These are phyloP conservation scores for Stichodactyla helianthus DNA, from an alignment of 64 coral and sea anemone genomes.

Conservation along the genomic window DNA sequence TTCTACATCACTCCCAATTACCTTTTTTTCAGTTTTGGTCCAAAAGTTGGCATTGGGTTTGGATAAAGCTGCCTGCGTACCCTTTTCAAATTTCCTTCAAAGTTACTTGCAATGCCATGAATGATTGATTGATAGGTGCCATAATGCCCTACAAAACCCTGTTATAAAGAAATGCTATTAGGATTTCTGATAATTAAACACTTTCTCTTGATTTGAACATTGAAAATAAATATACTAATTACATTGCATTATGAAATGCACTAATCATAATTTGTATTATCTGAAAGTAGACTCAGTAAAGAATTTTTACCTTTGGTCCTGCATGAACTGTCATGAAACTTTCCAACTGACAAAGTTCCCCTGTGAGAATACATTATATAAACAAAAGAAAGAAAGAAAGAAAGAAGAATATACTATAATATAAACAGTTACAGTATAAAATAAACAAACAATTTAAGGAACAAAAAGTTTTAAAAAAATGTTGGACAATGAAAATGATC, in stretches of 20 bases:
- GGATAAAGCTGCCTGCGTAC: slow-evolving; percentile 73
- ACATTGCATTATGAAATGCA: too few relatives aligned
- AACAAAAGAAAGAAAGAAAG: too few relatives aligned
- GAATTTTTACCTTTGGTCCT: slow-evolving; percentile 65
- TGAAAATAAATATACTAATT: too few relatives aligned
- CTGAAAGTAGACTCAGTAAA: neutral
- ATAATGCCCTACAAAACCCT: slow-evolving; percentile 81
- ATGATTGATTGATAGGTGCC: slow-evolving; percentile 97
- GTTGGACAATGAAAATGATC: too few relatives aligned
- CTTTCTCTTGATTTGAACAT: neutral
- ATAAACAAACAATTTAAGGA: too few relatives aligned
- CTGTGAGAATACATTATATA: slow-evolving; percentile 15
- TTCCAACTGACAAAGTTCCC: slow-evolving; percentile 91
- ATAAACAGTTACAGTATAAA: too few relatives aligned
- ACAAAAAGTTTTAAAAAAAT: too few relatives aligned
- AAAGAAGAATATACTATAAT: too few relatives aligned
- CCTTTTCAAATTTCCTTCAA: slow-evolving; percentile 88
- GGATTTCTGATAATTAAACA: too few relatives aligned
- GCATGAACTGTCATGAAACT: slow-evolving; percentile 66
- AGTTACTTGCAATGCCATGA: slow-evolving; percentile 82
- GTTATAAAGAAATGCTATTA: neutral
- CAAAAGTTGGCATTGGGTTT: slow-evolving; percentile 89
- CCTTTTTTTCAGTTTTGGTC: slow-evolving; percentile 85
- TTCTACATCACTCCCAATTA: neutral
- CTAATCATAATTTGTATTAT: neutral